phyloP scores from a whole-genome alignment of 2,113 vertebrate genomes.

The Erythrocercus mccallii region DNA sequence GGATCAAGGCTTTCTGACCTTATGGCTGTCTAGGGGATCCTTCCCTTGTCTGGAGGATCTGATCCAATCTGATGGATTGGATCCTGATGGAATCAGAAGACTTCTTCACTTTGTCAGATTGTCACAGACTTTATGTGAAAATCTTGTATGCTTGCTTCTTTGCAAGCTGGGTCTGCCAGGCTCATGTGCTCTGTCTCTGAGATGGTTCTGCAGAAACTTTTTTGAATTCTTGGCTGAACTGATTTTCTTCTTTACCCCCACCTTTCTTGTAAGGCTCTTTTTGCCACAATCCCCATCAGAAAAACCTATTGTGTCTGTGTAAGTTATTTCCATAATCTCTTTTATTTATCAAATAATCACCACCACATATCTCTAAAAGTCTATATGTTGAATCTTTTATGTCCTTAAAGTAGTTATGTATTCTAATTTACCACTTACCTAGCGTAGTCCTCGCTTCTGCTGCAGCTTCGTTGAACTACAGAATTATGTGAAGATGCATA shows the following conservation, averaged over 20 bases:
- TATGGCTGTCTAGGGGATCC: not conserved
- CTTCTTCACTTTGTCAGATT: not conserved
- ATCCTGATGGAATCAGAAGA: not conserved
- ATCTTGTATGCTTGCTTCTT: not conserved
- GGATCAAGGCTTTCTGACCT: not conserved
- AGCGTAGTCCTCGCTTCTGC: not conserved
- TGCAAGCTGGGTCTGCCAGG: not conserved
- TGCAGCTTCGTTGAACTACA: not conserved
- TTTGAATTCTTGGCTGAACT: not conserved
- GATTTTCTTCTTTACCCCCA: not conserved
- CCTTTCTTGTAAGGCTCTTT: not conserved
- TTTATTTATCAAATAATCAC: not conserved
- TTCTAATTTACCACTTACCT: not conserved
- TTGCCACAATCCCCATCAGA: not conserved
- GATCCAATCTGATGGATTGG: not conserved
- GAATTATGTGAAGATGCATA: constrained; percentile 14
- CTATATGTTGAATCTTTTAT: not conserved
- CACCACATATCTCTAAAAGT: not conserved
- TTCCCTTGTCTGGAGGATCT: not conserved
- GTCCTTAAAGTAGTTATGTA: not conserved
- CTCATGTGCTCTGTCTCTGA: not conserved
- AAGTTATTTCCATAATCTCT: not conserved
- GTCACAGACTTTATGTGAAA: not conserved
- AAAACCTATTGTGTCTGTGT: not conserved
- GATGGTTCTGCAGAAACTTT: not conserved